These are phyloP conservation scores for Cyaniris semiargus DNA, from an alignment of 2,888 invertebrate species.

Conservation along the genomic window DNA sequence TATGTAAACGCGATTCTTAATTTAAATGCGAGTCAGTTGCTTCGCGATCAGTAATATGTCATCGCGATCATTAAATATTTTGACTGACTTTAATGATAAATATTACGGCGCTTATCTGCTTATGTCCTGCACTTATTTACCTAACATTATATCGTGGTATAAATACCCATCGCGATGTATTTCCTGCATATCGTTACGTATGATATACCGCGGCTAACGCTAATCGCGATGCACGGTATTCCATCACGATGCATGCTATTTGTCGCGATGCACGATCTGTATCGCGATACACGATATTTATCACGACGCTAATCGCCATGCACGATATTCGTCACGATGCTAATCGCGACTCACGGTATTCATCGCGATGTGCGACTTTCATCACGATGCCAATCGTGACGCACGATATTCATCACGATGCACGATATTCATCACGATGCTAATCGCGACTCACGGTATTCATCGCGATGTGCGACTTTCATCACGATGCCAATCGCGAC, in stretches of 20 bases:
- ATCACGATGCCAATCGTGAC: background rate
- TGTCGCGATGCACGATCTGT: background rate
- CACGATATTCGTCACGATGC: background rate
- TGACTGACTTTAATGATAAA: background rate
- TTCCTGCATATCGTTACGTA: background rate
- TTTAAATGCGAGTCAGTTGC: background rate
- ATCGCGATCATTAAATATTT: background rate
- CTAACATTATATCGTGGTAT: background rate
- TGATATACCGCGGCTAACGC: background rate
- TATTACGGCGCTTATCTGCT: background rate
- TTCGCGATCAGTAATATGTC: background rate
- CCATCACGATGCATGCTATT: background rate
- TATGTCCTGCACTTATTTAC: background rate
- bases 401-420: background rate
- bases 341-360: constrained; percentile 50
- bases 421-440: constrained; percentile 23
- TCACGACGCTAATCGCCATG: background rate
- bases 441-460: background rate
- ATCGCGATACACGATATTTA: background rate
- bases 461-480: constrained; percentile 45
- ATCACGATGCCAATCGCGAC: constrained; percentile 37
- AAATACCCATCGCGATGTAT: background rate
- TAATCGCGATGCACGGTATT: no score
- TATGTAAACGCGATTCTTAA: background rate
- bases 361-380: constrained; percentile 46